A percentile compares a stretch with the other conserved stretches of the same genome.
These are phyloP conservation scores for Nymphicus hollandicus DNA, from an alignment of 2,113 vertebrate species.

Conservation along the genomic window DNA sequence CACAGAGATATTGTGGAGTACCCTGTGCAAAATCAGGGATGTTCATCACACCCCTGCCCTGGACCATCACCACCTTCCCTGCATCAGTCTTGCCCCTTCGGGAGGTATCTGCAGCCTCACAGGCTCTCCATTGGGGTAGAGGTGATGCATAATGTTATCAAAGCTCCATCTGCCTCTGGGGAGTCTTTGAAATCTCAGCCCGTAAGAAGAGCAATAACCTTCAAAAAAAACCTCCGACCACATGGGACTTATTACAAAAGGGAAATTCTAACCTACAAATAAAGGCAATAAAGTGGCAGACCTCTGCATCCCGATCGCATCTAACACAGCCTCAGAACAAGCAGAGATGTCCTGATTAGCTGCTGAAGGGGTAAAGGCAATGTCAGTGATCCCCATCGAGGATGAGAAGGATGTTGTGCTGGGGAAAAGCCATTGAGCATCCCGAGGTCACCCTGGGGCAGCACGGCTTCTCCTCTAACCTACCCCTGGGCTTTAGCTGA, in stretches of 20 bases:
- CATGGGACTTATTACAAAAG: neutral
- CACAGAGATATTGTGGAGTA: neutral
- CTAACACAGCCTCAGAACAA: neutral
- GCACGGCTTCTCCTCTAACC: neutral
- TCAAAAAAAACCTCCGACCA: neutral
- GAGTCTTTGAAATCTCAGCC: neutral
- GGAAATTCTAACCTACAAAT: neutral
- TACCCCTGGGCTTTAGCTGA: neutral
- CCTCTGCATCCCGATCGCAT: neutral
- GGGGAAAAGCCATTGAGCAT: neutral
- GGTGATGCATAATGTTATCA: neutral
- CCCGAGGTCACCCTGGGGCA: neutral
- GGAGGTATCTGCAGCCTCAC: neutral
- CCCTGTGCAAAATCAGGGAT: neutral
- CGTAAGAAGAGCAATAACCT: constrained; percentile 5
- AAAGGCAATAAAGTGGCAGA: neutral
- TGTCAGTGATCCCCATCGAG: rapidly evolving
- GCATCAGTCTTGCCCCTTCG: neutral
- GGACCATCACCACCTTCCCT: neutral
- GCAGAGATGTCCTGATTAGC: neutral
- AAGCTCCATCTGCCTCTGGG: neutral
- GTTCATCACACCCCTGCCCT: neutral
- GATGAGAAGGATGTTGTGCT: neutral
- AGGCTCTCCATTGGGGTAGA: neutral
- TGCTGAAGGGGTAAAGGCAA: neutral